Base-by-base conservation (phyloP, 1,140 invertebrate species). In the Nebria ingens region DNA sequence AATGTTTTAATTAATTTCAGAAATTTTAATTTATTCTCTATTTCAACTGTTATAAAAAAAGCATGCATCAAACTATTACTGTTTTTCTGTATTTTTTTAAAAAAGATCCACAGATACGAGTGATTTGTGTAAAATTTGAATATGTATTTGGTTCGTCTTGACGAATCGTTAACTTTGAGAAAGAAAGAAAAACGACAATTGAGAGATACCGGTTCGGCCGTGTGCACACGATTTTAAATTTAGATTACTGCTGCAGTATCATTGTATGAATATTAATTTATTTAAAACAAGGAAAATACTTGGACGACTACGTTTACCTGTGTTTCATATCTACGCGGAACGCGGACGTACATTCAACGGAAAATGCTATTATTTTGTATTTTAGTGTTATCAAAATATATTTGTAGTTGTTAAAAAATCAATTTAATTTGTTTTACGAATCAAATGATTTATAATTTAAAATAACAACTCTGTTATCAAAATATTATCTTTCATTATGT, bases 261-360 rank as follows among this genome's bases (percentile, higher is more conserved):
- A 45, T 45, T 45, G 40, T 45, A 45, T 45, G 40, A 45, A 45
- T 45, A 45, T 45, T 45, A 45, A 45, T 45, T 45, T 45, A 45
- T 45, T 45, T 45, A 45, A 45, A 45, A 45, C 17, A 17, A 17
- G 17, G 40, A 34, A 45, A 17, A 45, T 34, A 34, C n/a, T n/a
- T n/a, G 25, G 6, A 9, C 25, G 6, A n/a, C n/a, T 34, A 34
- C 25, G 25, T 9, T 9, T 9, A 34, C 25, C 6, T n/a, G 25
- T 9, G n/a, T 34, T 34, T n/a, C 25, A 34, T 34, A 34, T 34
- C 6, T 34, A 34, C 25, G 25, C n/a, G n/a, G n/a, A n/a, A n/a
- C n/a, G n/a, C n/a, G n/a, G n/a, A n/a, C n/a, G n/a, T n/a, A n/a
- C n/a, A n/a, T n/a, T n/a, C n/a, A n/a, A n/a, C n/a, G n/a, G n/a